A percentile compares a stretch with the other conserved stretches of the same genome.
Conservation (phyloP, 2,113 vertebrate species). For the Hucho hucho region DNA sequence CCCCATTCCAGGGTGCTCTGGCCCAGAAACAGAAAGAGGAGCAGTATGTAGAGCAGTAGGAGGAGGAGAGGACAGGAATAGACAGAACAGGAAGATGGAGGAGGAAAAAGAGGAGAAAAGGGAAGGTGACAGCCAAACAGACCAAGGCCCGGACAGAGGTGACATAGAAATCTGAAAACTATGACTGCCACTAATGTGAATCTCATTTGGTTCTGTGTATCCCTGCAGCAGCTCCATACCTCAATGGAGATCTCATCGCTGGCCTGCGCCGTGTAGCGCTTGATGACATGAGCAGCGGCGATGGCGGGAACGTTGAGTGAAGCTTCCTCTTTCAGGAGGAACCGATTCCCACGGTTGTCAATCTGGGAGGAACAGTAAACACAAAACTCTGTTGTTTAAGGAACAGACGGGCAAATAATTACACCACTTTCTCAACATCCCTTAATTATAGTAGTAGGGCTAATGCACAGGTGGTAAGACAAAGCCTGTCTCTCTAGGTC, state of each 20-base stretch:
- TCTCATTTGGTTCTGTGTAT: too few relatives aligned
- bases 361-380: slow-evolving; percentile 58
- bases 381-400: too few relatives aligned
- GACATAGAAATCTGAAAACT: background rate
- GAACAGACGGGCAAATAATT: too few relatives aligned
- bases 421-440: too few relatives aligned
- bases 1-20: slow-evolving; percentile 42
- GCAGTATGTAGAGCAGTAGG: slow-evolving; percentile 44
- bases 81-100: slow-evolving; percentile 30
- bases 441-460: too few relatives aligned
- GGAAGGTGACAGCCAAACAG: slow-evolving; percentile 21
- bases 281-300: slow-evolving; percentile 80
- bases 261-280: slow-evolving; percentile 81
- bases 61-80: slow-evolving; percentile 45
- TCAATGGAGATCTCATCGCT: slow-evolving; percentile 82
- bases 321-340: slow-evolving; percentile 80
- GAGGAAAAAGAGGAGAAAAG: slow-evolving; percentile 1
- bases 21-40: slow-evolving; percentile 43
- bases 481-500: too few relatives aligned
- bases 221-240: slow-evolving; percentile 47
- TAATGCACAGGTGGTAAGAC: too few relatives aligned
- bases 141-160: background rate
- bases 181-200: background rate
- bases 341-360: slow-evolving; percentile 80
- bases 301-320: slow-evolving; percentile 81